A percentile compares a stretch with the other conserved stretches of the same genome.
Conservation (phyloP, 1,140 invertebrate genomes). For the Parasteatoda tepidariorum region DNA sequence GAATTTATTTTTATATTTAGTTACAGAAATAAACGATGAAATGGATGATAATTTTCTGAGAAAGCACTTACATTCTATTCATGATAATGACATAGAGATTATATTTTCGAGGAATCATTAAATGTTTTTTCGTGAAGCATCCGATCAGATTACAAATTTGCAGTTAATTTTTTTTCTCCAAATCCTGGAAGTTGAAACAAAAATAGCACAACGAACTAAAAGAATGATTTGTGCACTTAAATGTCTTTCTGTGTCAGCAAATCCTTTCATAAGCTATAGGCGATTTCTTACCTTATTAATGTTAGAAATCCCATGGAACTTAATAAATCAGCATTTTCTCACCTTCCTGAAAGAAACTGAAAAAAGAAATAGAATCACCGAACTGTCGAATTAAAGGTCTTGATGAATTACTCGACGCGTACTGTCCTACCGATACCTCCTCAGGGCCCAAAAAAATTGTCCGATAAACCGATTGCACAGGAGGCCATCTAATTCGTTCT, state of each 20-base stretch:
- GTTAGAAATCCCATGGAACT: slow-evolving; percentile 40
- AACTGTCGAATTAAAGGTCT: slow-evolving; percentile 39
- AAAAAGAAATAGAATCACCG: slow-evolving; percentile 26
- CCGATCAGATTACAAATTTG: too few relatives aligned
- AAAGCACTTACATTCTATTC: too few relatives aligned
- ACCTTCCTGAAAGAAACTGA: slow-evolving; percentile 1
- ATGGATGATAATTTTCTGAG: too few relatives aligned
- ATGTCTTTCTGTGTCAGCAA: neutral
- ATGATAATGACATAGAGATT: too few relatives aligned
- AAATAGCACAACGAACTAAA: too few relatives aligned
- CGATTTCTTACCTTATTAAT: slow-evolving; percentile 37
- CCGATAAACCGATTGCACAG: slow-evolving; percentile 48
- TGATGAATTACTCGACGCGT: slow-evolving; percentile 37
- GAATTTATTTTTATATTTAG: too few relatives aligned
- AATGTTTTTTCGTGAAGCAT: too few relatives aligned
- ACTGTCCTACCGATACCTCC: slow-evolving; percentile 38
- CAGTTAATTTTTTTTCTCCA: too few relatives aligned
- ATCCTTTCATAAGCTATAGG: slow-evolving; percentile 1
- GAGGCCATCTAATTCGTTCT: slow-evolving; percentile 51
- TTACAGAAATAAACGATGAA: too few relatives aligned
- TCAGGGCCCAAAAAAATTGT: slow-evolving; percentile 22
- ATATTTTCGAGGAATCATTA: too few relatives aligned
- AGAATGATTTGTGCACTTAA: neutral
- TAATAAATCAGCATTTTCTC: slow-evolving; percentile 43
- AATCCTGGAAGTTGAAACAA: too few relatives aligned